phyloP scores from a whole-genome alignment of 1,140 invertebrate species.

The Drosophila takahashii region DNA sequence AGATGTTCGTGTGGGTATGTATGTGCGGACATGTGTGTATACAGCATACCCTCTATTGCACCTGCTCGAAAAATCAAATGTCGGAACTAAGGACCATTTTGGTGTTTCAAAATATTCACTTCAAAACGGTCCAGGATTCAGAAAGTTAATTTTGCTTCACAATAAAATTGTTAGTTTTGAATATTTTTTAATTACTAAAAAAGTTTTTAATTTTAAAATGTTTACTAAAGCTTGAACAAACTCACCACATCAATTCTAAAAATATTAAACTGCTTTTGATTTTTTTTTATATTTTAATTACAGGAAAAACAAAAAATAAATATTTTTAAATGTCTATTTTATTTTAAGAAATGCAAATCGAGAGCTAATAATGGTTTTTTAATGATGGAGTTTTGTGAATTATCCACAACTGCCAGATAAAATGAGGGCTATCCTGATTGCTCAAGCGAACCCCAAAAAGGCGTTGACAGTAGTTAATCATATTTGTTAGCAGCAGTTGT shows the following conservation, averaged over 20 bases:
- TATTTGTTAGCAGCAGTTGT: conserved; percentile 14
- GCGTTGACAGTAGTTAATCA: conserved; percentile 3
- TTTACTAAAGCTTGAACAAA: too few relatives aligned
- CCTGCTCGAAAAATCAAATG: conserved; percentile 15
- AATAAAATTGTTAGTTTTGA: too few relatives aligned
- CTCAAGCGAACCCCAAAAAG: conserved; percentile 19
- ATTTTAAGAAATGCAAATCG: conserved; percentile 9
- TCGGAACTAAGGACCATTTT: neutral
- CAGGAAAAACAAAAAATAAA: too few relatives aligned
- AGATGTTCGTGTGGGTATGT: conserved; percentile 41
- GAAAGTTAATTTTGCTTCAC: neutral
- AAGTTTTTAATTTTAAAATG: neutral
- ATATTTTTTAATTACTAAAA: too few relatives aligned
- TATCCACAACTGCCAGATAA: conserved; percentile 25
- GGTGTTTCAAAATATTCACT: neutral
- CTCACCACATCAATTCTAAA: too few relatives aligned
- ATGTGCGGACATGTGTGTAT: conserved; percentile 34
- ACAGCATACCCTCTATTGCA: conserved; percentile 38
- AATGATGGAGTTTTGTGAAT: conserved; percentile 12
- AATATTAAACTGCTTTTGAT: too few relatives aligned
- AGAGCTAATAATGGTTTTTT: conserved; percentile 15
- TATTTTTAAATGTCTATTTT: neutral
- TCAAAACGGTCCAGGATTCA: neutral
- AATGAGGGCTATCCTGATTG: conserved; percentile 23
- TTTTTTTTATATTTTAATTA: conserved; percentile 1